Percentiles rank a stretch among this genome's conserved stretches.
Conservation (phyloP, 2,113 vertebrate genomes). For the Notarius lentiginosus region DNA sequence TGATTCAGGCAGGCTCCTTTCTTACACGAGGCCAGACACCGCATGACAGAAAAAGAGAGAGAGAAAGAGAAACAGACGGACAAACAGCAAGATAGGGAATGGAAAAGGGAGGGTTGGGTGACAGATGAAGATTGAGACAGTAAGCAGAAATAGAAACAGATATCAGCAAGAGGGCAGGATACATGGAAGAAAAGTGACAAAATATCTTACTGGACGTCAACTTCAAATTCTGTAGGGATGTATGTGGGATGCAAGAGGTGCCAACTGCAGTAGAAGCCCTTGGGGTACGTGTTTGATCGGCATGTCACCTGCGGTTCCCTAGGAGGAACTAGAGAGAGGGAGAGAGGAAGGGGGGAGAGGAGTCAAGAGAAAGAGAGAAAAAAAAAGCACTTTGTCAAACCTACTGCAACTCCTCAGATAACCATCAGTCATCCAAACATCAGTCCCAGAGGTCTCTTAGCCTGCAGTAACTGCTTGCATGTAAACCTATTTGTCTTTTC, state of each 20-base stretch:
- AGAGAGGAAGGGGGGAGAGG: background rate
- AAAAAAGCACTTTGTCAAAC: constrained; percentile 48
- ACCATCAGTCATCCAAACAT: constrained; percentile 33
- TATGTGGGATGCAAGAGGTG: constrained; percentile 83
- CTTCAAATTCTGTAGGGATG: constrained; percentile 89
- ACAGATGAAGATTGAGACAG: constrained; percentile 30
- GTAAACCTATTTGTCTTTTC: constrained; percentile 36
- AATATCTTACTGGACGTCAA: constrained; percentile 88
- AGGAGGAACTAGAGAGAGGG: constrained; percentile 73
- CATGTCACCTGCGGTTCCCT: constrained; percentile 84
- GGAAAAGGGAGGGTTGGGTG: constrained; percentile 8
- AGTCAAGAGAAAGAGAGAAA: constrained; percentile 41
- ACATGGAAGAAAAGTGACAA: background rate
- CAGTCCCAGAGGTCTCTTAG: constrained; percentile 29
- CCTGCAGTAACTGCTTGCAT: constrained; percentile 24
- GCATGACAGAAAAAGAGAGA: constrained; percentile 19
- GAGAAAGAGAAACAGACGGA: constrained; percentile 7
- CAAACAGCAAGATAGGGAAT: constrained; percentile 21
- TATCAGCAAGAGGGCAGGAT: background rate
- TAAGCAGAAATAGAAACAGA: constrained; percentile 18
- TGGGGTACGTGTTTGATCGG: constrained; percentile 94
- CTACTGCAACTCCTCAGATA: constrained; percentile 37
- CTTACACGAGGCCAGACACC: constrained; percentile 25
- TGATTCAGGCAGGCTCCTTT: constrained; percentile 38
- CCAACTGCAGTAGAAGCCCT: constrained; percentile 98